A percentile compares a stretch with the other conserved stretches of the same genome.
These are phyloP conservation scores for Limnephilus auricula DNA, from an alignment of 2,888 invertebrate species.

Conservation along the genomic window DNA sequence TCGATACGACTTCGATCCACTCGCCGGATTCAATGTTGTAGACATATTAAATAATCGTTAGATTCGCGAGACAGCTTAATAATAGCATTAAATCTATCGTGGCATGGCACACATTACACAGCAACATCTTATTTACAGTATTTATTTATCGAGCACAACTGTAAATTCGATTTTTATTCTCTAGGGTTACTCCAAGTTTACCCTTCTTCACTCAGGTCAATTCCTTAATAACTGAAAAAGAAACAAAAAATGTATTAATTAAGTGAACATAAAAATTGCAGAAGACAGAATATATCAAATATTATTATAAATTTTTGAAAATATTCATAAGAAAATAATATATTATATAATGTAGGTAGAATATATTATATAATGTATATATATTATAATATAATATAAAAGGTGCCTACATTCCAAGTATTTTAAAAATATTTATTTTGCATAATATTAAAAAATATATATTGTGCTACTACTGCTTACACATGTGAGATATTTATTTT, in stretches of 20 bases:
- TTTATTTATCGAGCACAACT: conserved; percentile 55
- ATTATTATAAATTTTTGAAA: not conserved
- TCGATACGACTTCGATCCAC: not conserved
- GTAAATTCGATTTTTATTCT: conserved; percentile 48
- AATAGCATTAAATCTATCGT: conserved; percentile 56
- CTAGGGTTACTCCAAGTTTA: conserved; percentile 9
- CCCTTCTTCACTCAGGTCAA: conserved; percentile 46
- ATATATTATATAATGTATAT: too few relatives aligned
- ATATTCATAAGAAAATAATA: not conserved
- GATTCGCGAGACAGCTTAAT: conserved; percentile 47
- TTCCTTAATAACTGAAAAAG: conserved; percentile 51
- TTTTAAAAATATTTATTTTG: not conserved
- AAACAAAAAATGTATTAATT: conserved; percentile 6
- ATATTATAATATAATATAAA: not conserved
- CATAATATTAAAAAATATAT: not conserved
- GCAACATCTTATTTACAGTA: conserved; percentile 61
- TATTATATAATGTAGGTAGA: too few relatives aligned
- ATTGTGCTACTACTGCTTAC: not conserved
- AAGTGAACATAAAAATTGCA: not conserved
- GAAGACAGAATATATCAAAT: not conserved
- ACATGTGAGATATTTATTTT: not conserved
- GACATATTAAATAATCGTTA: conserved; percentile 22
- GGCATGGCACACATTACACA: conserved; percentile 66
- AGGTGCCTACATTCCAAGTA: not conserved
- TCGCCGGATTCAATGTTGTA: not conserved